Evolutionary conservation across 2,797 vertebrate genomes (phyloP).

Genomic region (Bovichtus diacanthus): DNA sequence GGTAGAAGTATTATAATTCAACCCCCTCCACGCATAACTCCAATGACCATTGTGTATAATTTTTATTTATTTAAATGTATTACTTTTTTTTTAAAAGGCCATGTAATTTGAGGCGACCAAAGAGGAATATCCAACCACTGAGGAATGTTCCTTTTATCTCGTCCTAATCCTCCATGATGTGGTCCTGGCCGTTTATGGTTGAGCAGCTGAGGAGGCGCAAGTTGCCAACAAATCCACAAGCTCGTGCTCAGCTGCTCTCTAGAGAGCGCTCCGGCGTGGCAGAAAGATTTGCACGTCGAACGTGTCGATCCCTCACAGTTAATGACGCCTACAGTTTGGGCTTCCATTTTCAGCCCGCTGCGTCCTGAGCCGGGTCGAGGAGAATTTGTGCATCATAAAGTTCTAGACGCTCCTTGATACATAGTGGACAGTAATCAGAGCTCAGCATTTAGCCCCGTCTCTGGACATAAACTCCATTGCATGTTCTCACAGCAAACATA

Average conservation of each 20-base stretch:
- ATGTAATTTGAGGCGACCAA: conserved; percentile 43
- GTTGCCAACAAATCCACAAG: conserved; percentile 59
- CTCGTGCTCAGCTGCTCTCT: conserved; percentile 49
- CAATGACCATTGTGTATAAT: conserved; percentile 35
- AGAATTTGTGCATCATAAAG: conserved; percentile 67
- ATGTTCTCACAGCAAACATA: conserved; percentile 17
- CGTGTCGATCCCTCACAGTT: conserved; percentile 65
- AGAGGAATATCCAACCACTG: conserved; percentile 38
- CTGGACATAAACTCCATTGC: conserved; percentile 32
- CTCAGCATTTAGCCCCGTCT: conserved; percentile 50
- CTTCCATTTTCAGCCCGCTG: conserved; percentile 65
- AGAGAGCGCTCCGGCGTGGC: conserved; percentile 28
- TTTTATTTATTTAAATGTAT: too few relatives aligned
- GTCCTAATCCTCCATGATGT: conserved; percentile 53
- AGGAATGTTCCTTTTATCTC: conserved; percentile 55
- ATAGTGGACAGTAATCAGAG: conserved; percentile 52
- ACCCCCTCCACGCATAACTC: neutral
- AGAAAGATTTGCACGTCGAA: conserved; percentile 57
- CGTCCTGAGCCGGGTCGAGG: conserved; percentile 42
- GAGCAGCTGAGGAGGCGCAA: conserved; percentile 35
- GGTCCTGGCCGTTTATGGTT: conserved; percentile 33
- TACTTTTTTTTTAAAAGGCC: neutral
- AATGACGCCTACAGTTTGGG: conserved; percentile 74
- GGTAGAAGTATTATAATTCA: conserved; percentile 30
- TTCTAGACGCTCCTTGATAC: conserved; percentile 50